Conservation (phyloP, 2,113 vertebrate genomes). For the Vimba vimba region DNA sequence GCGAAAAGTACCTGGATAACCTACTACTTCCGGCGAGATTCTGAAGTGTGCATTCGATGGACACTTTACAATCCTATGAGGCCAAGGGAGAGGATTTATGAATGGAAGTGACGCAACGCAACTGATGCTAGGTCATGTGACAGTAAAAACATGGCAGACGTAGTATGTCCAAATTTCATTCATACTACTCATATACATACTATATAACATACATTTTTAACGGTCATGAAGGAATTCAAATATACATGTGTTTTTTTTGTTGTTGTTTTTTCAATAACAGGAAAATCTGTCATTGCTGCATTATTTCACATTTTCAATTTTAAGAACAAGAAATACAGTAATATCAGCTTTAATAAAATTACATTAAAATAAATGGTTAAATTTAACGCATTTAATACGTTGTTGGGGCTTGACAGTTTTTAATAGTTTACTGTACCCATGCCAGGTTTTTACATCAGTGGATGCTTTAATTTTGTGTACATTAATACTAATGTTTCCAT, state of each 20-base stretch:
- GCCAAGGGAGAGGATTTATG: too few species aligned
- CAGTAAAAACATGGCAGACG: too few species aligned
- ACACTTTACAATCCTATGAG: too few species aligned
- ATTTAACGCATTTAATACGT: background rate
- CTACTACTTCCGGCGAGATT: too few species aligned
- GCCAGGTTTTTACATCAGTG: background rate
- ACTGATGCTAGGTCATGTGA: too few species aligned
- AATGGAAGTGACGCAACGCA: too few species aligned
- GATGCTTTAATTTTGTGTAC: background rate
- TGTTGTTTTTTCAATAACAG: background rate
- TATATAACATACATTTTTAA: too few species aligned
- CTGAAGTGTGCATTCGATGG: too few species aligned
- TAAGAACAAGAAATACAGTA: background rate
- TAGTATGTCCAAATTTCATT: too few species aligned
- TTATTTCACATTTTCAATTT: background rate
- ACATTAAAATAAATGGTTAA: background rate
- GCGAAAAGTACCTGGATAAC: too few species aligned
- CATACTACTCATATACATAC: too few species aligned
- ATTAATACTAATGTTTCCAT: background rate
- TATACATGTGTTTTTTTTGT: background rate
- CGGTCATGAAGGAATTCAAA: too few species aligned
- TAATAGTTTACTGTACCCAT: background rate
- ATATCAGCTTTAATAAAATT: background rate
- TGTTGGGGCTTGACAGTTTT: background rate
- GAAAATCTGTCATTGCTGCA: background rate